These are phyloP conservation scores for Tragelaphus imberbis DNA, from an alignment of 2,113 vertebrate species.

Conservation along the genomic window DNA sequence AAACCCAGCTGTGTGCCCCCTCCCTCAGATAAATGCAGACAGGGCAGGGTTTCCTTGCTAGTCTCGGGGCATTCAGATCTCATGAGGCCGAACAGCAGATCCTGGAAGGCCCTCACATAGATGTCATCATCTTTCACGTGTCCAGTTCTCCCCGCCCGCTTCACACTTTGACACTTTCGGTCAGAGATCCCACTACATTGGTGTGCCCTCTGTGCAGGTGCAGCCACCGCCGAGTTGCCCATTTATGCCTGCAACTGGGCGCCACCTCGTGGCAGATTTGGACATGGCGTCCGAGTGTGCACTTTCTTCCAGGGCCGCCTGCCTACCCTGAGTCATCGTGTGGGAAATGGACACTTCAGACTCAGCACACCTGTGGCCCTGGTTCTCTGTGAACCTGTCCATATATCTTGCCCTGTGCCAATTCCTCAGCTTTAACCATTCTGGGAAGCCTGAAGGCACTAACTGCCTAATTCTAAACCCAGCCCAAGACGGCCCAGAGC, in stretches of 20 bases:
- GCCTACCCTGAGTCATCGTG: not conserved
- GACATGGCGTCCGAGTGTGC: not conserved
- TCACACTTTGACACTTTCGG: rapidly evolving
- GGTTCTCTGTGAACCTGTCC: not conserved
- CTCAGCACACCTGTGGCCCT: not conserved
- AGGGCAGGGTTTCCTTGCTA: not conserved
- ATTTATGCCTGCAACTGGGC: not conserved
- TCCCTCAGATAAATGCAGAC: rapidly evolving
- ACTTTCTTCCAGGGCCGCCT: not conserved
- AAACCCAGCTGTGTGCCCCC: not conserved
- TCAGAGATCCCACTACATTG: not conserved
- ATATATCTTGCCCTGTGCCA: no score
- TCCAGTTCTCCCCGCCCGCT: not conserved
- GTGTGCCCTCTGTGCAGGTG: not conserved
- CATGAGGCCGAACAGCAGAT: not conserved
- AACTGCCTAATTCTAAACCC: not conserved
- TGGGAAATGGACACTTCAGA: not conserved
- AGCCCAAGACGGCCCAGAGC: not conserved
- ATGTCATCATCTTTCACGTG: not conserved
- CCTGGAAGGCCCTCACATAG: not conserved
- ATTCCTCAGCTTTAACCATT: not conserved
- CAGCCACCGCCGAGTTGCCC: not conserved
- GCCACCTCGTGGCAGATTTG: not conserved
- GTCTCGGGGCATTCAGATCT: not conserved
- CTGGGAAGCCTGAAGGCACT: not conserved